Conservation (phyloP, 2,888 invertebrate species). For the Drepana falcataria region DNA sequence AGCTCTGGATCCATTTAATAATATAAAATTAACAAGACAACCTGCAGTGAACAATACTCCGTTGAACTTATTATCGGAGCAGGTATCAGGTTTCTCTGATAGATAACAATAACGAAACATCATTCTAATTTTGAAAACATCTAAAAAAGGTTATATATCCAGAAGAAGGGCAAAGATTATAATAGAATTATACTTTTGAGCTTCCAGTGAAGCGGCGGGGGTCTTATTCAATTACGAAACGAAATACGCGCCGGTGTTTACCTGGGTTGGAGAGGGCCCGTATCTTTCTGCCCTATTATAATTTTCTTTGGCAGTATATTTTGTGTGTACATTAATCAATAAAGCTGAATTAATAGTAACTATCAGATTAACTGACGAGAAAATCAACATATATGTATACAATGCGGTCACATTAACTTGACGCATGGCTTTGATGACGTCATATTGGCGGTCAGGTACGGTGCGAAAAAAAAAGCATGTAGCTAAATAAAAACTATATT, state of each 20-base stretch:
- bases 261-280: constrained; percentile 55
- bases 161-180: constrained; percentile 35
- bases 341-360: too few species aligned
- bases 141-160: constrained; percentile 26
- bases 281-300: constrained; percentile 41
- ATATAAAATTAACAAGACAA: not conserved
- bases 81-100: not conserved
- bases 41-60: not conserved
- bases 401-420: too few species aligned
- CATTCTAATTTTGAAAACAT: constrained; percentile 1
- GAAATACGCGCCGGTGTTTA: constrained; percentile 56
- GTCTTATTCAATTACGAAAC: constrained; percentile 66
- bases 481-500: too few species aligned
- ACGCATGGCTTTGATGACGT: too few species aligned
- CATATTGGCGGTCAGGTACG: too few species aligned
- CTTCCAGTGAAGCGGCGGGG: constrained; percentile 56
- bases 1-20: not conserved
- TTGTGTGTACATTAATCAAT: constrained; percentile 8
- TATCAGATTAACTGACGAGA: too few species aligned
- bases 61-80: not conserved
- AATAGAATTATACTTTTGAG: constrained; percentile 64
- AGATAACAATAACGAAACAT: constrained; percentile 1
- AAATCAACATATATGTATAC: too few species aligned
- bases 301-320: constrained; percentile 42
- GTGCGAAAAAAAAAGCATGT: too few species aligned